Evolutionary conservation across 2,113 vertebrate species (phyloP).

Genomic region (Brachirus orientalis): DNA sequence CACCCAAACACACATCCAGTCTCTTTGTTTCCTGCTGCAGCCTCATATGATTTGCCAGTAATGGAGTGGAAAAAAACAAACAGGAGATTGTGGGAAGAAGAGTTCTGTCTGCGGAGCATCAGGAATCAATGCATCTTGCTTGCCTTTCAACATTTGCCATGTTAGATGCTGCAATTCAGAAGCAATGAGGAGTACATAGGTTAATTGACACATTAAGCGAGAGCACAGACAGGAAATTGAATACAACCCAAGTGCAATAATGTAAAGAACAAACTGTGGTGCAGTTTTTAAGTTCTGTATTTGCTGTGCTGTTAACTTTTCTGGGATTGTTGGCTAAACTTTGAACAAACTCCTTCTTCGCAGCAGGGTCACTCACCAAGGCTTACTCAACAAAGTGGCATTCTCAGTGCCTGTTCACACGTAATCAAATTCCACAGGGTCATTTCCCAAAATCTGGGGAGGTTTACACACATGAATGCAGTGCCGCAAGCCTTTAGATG

Average conservation of each 20-base stretch:
- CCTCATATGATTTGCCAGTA: slow-evolving; percentile 43
- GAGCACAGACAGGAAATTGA: slow-evolving; percentile 26
- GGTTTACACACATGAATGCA: slow-evolving; percentile 22
- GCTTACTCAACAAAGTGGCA: slow-evolving; percentile 39
- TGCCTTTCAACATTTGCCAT: slow-evolving; percentile 35
- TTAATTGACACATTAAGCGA: slow-evolving; percentile 56
- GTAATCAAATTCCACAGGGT: slow-evolving; percentile 25
- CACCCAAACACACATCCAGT: slow-evolving; percentile 10
- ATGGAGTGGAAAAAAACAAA: slow-evolving; percentile 6
- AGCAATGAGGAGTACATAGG: slow-evolving; percentile 32
- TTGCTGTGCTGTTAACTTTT: neutral
- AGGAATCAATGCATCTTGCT: slow-evolving; percentile 48
- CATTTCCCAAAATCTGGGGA: neutral
- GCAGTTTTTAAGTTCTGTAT: neutral
- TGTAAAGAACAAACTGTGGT: neutral
- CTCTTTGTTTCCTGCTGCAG: slow-evolving; percentile 49
- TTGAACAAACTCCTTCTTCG: slow-evolving; percentile 1
- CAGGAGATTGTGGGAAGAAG: slow-evolving; percentile 11
- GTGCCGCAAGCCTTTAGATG: slow-evolving; percentile 39
- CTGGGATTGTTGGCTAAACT: neutral
- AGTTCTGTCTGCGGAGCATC: slow-evolving; percentile 29
- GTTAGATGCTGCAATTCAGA: slow-evolving; percentile 25
- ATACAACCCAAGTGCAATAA: slow-evolving; percentile 10
- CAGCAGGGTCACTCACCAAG: slow-evolving; percentile 23
- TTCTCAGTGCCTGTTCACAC: slow-evolving; percentile 17